phyloP scores from a whole-genome alignment of 1,140 invertebrate species.

The Polypedilum vanderplanki region DNA sequence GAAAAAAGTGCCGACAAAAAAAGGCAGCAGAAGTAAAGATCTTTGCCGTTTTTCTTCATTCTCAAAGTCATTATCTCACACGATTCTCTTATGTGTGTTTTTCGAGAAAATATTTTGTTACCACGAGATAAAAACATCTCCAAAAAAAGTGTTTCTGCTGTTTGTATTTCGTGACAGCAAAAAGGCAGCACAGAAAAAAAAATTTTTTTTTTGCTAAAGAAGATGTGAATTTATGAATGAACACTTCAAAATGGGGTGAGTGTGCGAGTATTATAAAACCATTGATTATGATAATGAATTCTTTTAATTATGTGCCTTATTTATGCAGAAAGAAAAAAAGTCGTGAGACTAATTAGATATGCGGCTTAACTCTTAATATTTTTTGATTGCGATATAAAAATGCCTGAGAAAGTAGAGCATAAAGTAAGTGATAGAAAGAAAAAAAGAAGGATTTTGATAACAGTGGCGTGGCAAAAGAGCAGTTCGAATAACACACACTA shows the following conservation, averaged over 20 bases:
- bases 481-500: not conserved
- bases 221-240: constrained; percentile 27
- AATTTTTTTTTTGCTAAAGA: not conserved
- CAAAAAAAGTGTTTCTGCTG: too few relatives aligned
- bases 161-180: too few relatives aligned
- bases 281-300: constrained; percentile 27
- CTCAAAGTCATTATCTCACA: not conserved
- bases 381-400: not conserved
- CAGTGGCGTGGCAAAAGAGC: not conserved
- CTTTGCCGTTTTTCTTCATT: constrained; percentile 17
- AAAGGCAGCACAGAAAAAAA: too few relatives aligned
- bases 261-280: not conserved
- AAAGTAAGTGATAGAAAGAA: too few relatives aligned
- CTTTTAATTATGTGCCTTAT: not conserved
- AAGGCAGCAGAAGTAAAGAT: not conserved
- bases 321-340: not conserved
- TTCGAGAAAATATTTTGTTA: not conserved
- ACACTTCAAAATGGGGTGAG: not conserved
- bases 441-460: not conserved
- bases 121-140: too few relatives aligned
- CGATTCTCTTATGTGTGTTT: not conserved
- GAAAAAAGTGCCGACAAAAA: constrained; percentile 11
- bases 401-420: not conserved
- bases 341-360: not conserved
- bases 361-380: constrained; percentile 1